Evolutionary conservation across 2,113 vertebrate species (phyloP), one percentile per base, ranked within the genome.

Genomic region (Gorsachius goisagi): DNA sequence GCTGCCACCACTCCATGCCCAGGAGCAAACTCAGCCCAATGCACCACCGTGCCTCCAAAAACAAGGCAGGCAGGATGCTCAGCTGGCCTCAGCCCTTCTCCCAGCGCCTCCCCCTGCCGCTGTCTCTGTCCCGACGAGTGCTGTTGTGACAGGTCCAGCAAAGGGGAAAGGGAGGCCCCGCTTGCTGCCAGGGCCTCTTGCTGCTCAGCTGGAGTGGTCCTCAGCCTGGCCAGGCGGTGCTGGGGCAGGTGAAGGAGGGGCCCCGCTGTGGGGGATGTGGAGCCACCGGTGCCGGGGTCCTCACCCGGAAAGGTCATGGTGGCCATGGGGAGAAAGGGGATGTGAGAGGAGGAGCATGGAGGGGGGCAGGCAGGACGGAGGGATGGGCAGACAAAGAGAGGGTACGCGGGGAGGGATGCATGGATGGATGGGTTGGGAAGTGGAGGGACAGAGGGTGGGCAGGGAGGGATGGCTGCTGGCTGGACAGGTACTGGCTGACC

Each of bases 201-300:
- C 59, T 1, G 19, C 55, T 68, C 2, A 2, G 39, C 71, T 13
- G 50, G 67, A 26, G 5, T 1, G 3, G n/a, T 26, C 50, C 24
- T 45, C 6, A 0, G 44, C 14, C 22, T 0, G 3, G 58, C 9
- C 33, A 9, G 33, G n/a, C 1, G 2, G 41, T 52, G 77, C 39
- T 2, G 3, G 56, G 22, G 24, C 33, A 55, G 67, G 58, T 24
- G 63, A 20, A 0, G 5, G 45, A 75, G 60, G 22, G 27, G 7
- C 3, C 59, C 33, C 2, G 1, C 24, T 35, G n/a, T 0, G 1
- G 39, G 59, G 20, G 32, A 55, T 1, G 2, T 0, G 5, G 45
- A 69, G 58, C 11, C 0, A 3, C 22, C 7, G 12, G 28, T 35
- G 8, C 1, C 4, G 27, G 47, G 3, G 1, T 37, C 21, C 23